Evolutionary conservation across 2,113 vertebrate genomes (phyloP).

Genomic region (Eupsittula cactorum): DNA sequence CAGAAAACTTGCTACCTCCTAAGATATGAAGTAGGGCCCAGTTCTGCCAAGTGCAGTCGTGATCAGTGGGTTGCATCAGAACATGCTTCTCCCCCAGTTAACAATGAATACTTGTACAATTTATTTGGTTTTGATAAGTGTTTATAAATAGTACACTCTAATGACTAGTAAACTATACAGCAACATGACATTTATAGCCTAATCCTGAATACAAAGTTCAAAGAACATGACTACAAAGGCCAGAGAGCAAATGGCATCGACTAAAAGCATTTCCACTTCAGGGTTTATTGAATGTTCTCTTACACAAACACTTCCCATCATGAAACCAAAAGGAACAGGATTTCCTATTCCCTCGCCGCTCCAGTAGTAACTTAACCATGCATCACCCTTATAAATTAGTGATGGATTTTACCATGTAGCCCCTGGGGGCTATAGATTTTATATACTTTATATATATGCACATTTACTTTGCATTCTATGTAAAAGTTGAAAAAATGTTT

Average conservation of each 20-base stretch:
- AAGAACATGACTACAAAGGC: slow-evolving; percentile 70
- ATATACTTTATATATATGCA: slow-evolving; percentile 73
- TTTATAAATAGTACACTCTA: slow-evolving; percentile 72
- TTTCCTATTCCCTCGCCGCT: slow-evolving; percentile 41
- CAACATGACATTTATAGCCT: slow-evolving; percentile 66
- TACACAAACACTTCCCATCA: slow-evolving; percentile 66
- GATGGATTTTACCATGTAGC: slow-evolving; percentile 58
- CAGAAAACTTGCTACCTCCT: slow-evolving; percentile 62
- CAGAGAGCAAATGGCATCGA: slow-evolving; percentile 63
- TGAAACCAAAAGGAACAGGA: slow-evolving; percentile 69
- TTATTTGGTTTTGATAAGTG: slow-evolving; percentile 71
- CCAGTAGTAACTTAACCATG: slow-evolving; percentile 58
- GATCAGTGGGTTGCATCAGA: slow-evolving; percentile 59
- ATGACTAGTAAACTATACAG: slow-evolving; percentile 71
- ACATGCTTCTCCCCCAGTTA: slow-evolving; percentile 65
- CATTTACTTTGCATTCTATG: slow-evolving; percentile 67
- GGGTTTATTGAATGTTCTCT: slow-evolving; percentile 77
- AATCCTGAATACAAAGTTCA: slow-evolving; percentile 72
- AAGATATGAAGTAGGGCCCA: slow-evolving; percentile 46
- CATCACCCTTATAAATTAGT: slow-evolving; percentile 61
- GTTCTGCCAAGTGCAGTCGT: slow-evolving; percentile 33
- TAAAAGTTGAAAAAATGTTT: slow-evolving; percentile 70
- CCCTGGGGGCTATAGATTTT: slow-evolving; percentile 61
- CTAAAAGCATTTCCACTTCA: slow-evolving; percentile 72
- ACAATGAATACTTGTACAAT: slow-evolving; percentile 66